Conservation (phyloP, 1,140 invertebrate species). For the Anadara kagoshimensis region DNA sequence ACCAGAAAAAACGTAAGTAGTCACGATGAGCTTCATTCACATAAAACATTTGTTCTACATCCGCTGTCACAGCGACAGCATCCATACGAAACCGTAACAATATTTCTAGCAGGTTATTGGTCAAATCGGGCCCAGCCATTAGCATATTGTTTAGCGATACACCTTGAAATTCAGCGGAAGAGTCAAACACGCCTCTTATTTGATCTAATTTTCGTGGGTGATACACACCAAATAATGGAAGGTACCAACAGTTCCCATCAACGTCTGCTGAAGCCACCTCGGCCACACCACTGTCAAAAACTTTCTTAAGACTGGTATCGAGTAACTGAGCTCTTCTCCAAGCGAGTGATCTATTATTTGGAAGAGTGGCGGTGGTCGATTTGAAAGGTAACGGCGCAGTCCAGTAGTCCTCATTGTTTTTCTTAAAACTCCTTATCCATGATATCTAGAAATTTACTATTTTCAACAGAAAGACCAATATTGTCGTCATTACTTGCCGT, state of each 20-base stretch:
- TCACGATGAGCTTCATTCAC: slow-evolving; percentile 10
- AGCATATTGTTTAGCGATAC: slow-evolving; percentile 50
- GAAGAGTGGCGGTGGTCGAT: too few relatives aligned
- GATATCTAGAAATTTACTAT: slow-evolving; percentile 14
- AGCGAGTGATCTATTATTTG: slow-evolving; percentile 17
- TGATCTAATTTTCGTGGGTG: slow-evolving; percentile 25
- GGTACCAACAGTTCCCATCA: slow-evolving; percentile 11
- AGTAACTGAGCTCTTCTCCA: slow-evolving; percentile 27
- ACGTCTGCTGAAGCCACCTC: slow-evolving; percentile 15
- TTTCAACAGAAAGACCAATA: slow-evolving; percentile 28
- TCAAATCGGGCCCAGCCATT: slow-evolving; percentile 63
- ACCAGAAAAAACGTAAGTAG: neutral
- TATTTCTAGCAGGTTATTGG: slow-evolving; percentile 48
- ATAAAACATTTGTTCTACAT: slow-evolving; percentile 35
- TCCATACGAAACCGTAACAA: slow-evolving; percentile 38
- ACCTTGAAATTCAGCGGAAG: slow-evolving; percentile 22
- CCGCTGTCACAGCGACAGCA: slow-evolving; percentile 18
- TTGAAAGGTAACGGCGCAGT: slow-evolving; percentile 27
- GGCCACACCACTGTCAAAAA: slow-evolving; percentile 21
- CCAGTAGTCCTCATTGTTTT: slow-evolving; percentile 20
- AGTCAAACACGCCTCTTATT: slow-evolving; percentile 36
- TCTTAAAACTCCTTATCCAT: slow-evolving; percentile 15
- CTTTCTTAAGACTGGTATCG: slow-evolving; percentile 8
- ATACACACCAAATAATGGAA: slow-evolving; percentile 31
- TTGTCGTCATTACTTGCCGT: slow-evolving; percentile 26